Evolutionary conservation across 1,140 invertebrate genomes (phyloP).

Genomic region (Drosophila prosaltans): DNA sequence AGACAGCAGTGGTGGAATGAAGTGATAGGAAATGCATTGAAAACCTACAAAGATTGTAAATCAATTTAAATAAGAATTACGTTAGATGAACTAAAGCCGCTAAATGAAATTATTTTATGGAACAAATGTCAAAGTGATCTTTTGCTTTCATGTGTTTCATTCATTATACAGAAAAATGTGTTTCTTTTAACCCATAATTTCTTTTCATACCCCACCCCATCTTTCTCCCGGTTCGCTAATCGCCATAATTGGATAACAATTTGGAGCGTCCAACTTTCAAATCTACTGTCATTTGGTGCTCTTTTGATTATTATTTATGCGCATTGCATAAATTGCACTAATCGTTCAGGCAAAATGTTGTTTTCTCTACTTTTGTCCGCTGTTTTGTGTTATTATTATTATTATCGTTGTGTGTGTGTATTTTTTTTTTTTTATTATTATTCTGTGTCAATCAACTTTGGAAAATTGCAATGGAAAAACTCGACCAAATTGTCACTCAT

Average conservation of each 20-base stretch:
- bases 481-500: slow-evolving; percentile 75
- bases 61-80: too few relatives aligned
- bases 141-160: too few relatives aligned
- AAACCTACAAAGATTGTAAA: too few relatives aligned
- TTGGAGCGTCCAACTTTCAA: slow-evolving; percentile 6
- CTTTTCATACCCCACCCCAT: background rate
- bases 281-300: slow-evolving; percentile 11
- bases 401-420: too few relatives aligned
- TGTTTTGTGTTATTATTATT: background rate
- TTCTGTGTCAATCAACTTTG: slow-evolving; percentile 18
- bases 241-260: slow-evolving; percentile 18
- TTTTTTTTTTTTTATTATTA: background rate
- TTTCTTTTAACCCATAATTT: too few relatives aligned
- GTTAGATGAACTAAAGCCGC: too few relatives aligned
- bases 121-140: too few relatives aligned
- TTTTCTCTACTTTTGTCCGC: slow-evolving; percentile 33
- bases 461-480: slow-evolving; percentile 36
- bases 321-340: slow-evolving; percentile 29
- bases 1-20: too few relatives aligned
- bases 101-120: too few relatives aligned
- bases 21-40: too few relatives aligned
- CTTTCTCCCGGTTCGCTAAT: background rate
- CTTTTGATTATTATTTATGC: slow-evolving; percentile 55
- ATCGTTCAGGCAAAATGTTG: slow-evolving; percentile 5
- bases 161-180: too few relatives aligned